Conservation (phyloP, 2,888 invertebrate species). For the Brassicogethes aeneus region DNA sequence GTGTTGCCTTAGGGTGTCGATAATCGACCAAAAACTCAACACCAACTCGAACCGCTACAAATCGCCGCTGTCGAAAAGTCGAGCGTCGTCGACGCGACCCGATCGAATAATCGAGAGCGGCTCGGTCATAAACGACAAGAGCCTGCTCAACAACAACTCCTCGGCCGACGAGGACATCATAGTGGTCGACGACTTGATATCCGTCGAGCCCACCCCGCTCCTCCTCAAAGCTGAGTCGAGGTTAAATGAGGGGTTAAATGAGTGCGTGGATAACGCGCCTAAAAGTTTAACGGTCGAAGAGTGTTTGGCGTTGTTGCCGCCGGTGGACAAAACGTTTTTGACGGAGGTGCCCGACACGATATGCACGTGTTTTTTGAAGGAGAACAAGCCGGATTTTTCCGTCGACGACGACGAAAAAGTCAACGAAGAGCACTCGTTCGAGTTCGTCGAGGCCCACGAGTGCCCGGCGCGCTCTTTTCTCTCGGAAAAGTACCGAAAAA, state of each 20-base stretch:
- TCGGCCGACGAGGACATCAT: conserved; percentile 21
- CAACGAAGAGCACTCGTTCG: conserved; percentile 26
- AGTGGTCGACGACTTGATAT: conserved; percentile 20
- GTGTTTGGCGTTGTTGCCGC: conserved; percentile 57
- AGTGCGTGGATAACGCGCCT: conserved; percentile 11
- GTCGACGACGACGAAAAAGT: conserved; percentile 25
- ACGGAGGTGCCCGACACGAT: conserved; percentile 16
- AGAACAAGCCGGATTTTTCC: conserved; percentile 30
- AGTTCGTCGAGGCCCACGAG: conserved; percentile 47
- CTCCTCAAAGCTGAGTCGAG: conserved; percentile 3
- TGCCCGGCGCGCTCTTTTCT: conserved; percentile 45
- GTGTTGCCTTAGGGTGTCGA: conserved; percentile 31
- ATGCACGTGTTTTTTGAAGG: conserved; percentile 33
- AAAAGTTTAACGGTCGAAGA: conserved; percentile 46
- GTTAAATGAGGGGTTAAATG: conserved; percentile 16
- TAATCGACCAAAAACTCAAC: conserved; percentile 38
- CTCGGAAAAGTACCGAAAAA: conserved; percentile 44
- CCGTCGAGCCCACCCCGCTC: background rate
- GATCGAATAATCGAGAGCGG: conserved; percentile 31
- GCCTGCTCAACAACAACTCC: conserved; percentile 14
- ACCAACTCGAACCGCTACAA: conserved; percentile 34
- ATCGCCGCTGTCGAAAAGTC: conserved; percentile 10
- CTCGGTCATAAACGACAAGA: conserved; percentile 32
- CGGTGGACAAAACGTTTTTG: conserved; percentile 45
- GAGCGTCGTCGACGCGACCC: background rate